Evolutionary conservation across 2,797 vertebrate genomes (phyloP).

Genomic region (Falco novaeseelandiae): DNA sequence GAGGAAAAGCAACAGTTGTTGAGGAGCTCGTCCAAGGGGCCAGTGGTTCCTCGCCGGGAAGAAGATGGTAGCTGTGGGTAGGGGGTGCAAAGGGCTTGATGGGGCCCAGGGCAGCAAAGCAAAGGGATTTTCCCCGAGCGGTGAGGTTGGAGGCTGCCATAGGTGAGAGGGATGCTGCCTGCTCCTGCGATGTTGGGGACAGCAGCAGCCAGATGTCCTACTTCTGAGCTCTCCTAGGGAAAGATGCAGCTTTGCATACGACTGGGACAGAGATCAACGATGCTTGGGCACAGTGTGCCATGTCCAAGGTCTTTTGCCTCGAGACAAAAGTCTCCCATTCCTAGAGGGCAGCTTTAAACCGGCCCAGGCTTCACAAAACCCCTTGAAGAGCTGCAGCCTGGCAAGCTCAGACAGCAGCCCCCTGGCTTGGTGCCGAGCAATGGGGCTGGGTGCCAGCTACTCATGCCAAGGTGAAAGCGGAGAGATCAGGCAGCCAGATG

Average conservation of each 20-base stretch:
- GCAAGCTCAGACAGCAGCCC: not conserved
- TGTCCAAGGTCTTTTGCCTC: not conserved
- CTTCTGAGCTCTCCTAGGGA: not conserved
- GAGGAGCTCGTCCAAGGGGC: not conserved
- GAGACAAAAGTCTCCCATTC: not conserved
- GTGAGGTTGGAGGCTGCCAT: not conserved
- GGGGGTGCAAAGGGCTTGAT: not conserved
- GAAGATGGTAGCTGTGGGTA: not conserved
- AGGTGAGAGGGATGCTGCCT: not conserved
- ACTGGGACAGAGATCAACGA: not conserved
- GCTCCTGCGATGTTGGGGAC: accelerated
- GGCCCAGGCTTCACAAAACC: not conserved
- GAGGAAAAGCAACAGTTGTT: slow-evolving; percentile 18
- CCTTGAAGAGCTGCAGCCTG: not conserved
- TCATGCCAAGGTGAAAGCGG: slow-evolving; percentile 4
- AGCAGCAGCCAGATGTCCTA: not conserved
- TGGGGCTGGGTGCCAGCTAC: not conserved
- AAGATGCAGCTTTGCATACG: accelerated
- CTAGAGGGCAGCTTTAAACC: not conserved
- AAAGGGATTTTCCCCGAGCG: not conserved
- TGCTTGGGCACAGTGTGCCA: accelerated
- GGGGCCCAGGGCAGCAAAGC: not conserved
- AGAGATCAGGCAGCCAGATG: slow-evolving; percentile 40
- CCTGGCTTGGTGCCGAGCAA: not conserved
- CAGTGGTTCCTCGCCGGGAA: accelerated